A percentile compares a stretch with the other conserved stretches of the same genome.
These are phyloP conservation scores for Pseudorasbora parva DNA, from an alignment of 2,113 vertebrate species.

Conservation along the genomic window DNA sequence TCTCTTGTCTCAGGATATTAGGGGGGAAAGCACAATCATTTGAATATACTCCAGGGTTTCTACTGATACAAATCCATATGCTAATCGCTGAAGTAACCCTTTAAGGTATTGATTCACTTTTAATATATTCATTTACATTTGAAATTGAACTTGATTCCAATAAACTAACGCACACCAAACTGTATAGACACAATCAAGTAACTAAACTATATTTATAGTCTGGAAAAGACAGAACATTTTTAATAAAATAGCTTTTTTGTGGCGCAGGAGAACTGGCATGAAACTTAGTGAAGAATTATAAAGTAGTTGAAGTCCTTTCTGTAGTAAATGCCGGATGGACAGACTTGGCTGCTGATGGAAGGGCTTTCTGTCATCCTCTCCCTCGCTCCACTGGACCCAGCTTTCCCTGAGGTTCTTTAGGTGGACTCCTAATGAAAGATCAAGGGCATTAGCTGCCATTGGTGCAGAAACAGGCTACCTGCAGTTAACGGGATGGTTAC, in stretches of 20 bases:
- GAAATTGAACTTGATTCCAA: background rate
- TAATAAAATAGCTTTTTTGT: background rate
- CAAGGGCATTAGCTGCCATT: constrained; percentile 60
- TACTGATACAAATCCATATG: too few species aligned
- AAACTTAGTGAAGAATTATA: constrained; percentile 2
- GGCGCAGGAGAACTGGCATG: background rate
- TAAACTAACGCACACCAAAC: background rate
- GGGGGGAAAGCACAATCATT: too few species aligned
- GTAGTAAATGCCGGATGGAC: background rate
- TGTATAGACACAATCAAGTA: background rate
- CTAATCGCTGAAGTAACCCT: too few species aligned
- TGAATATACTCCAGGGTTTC: too few species aligned
- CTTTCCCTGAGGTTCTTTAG: constrained; percentile 60
- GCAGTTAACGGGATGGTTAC: constrained; percentile 61
- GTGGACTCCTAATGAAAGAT: constrained; percentile 66
- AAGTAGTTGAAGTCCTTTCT: constrained; percentile 10
- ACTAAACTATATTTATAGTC: background rate
- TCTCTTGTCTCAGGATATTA: too few species aligned
- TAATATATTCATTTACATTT: too few species aligned
- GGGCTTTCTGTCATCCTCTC: constrained; percentile 10
- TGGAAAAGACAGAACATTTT: too few species aligned
- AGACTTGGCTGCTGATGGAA: constrained; percentile 20
- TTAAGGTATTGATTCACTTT: too few species aligned
- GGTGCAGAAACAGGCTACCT: constrained; percentile 56
- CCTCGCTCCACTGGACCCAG: constrained; percentile 42